Conservation (phyloP, 2,888 invertebrate genomes). For the Dolomedes plantarius region DNA sequence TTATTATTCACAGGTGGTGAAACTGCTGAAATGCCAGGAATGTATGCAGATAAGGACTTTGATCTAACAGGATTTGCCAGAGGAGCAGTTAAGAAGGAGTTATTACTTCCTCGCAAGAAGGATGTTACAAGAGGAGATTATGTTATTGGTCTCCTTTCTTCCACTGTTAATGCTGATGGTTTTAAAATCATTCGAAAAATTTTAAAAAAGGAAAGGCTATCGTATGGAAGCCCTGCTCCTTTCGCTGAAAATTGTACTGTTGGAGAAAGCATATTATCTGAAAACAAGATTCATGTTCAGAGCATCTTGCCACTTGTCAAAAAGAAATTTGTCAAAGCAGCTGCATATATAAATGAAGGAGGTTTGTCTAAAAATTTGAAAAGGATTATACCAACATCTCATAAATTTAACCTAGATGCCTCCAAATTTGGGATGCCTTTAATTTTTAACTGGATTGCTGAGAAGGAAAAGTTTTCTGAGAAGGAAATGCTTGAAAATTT, state of each 20-base stretch:
- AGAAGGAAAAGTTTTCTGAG: slow-evolving; percentile 84
- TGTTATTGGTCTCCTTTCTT: slow-evolving; percentile 90
- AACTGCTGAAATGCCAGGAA: slow-evolving; percentile 98
- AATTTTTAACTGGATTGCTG: slow-evolving; percentile 92
- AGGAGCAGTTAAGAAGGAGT: slow-evolving; percentile 89
- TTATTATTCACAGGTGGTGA: slow-evolving; percentile 87
- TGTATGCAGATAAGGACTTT: slow-evolving; percentile 90
- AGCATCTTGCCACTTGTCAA: slow-evolving; percentile 84
- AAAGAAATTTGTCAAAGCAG: slow-evolving; percentile 85
- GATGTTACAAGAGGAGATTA: slow-evolving; percentile 86
- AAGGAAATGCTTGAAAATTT: slow-evolving; percentile 91
- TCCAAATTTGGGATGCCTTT: slow-evolving; percentile 80
- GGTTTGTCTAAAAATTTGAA: slow-evolving; percentile 93
- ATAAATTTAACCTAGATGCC: slow-evolving; percentile 84
- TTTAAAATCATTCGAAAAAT: slow-evolving; percentile 91
- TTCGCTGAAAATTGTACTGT: slow-evolving; percentile 82
- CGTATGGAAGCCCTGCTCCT: slow-evolving; percentile 86
- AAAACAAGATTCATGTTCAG: slow-evolving; percentile 91
- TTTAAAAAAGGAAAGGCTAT: slow-evolving; percentile 83
- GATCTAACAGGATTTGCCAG: slow-evolving; percentile 97
- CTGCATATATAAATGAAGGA: slow-evolving; percentile 96
- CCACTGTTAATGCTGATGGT: slow-evolving; percentile 95
- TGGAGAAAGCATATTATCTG: slow-evolving; percentile 88
- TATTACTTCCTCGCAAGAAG: slow-evolving; percentile 84
- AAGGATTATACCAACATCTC: slow-evolving; percentile 84